A percentile compares a stretch with the other conserved stretches of the same genome.
These are phyloP conservation scores for Quiscalus mexicanus DNA, from an alignment of 2,113 vertebrate genomes.

Conservation along the genomic window DNA sequence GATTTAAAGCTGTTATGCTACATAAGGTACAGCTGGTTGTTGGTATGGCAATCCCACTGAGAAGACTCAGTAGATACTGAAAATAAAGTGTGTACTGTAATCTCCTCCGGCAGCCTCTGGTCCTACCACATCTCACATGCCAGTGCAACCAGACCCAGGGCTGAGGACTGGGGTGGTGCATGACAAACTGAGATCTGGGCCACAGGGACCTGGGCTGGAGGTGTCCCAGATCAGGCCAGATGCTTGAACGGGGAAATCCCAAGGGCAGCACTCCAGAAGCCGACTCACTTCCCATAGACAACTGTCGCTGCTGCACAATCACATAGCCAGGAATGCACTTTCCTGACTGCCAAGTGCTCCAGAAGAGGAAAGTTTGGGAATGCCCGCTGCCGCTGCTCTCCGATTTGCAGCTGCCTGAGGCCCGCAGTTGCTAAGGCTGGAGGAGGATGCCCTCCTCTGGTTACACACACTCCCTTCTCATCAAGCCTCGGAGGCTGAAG, in stretches of 20 bases:
- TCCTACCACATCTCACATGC: rapidly evolving
- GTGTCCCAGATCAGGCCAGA: background rate
- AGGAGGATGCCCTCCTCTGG: constrained; percentile 74
- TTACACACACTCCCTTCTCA: background rate
- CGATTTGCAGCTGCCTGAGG: background rate
- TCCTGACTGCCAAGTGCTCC: background rate
- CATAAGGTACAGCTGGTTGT: background rate
- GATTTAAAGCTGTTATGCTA: background rate
- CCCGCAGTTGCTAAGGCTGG: constrained; percentile 37
- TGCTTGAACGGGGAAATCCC: background rate
- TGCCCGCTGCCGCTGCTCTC: background rate
- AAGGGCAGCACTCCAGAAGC: background rate
- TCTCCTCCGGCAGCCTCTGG: background rate
- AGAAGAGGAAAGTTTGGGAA: constrained; percentile 2
- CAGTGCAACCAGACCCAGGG: background rate
- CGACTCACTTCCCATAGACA: background rate
- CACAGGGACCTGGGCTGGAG: background rate
- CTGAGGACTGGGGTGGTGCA: background rate
- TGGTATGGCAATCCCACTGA: background rate
- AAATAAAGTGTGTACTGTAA: background rate
- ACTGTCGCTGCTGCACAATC: background rate
- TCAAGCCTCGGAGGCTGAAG: constrained; percentile 42
- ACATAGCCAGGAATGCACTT: background rate
- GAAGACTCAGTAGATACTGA: background rate
- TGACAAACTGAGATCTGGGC: rapidly evolving